Evolutionary conservation across 53 echinoderm and acorn worm genomes (phyloP).

Genomic region (Holothuria scabra): DNA sequence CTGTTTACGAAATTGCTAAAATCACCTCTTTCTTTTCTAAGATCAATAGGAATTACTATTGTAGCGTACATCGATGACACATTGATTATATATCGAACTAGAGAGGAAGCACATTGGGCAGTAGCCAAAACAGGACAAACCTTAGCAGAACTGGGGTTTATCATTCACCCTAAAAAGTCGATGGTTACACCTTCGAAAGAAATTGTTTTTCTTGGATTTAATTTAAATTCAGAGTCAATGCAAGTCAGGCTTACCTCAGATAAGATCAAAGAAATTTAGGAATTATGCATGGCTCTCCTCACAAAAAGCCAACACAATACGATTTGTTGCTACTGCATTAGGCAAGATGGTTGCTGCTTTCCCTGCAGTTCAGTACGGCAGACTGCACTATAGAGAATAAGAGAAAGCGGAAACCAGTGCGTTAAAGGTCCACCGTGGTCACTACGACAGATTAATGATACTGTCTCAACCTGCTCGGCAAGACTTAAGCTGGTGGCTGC

Average conservation of each 20-base stretch:
- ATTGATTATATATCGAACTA: constrained; percentile 40
- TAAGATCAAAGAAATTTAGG: constrained; percentile 19
- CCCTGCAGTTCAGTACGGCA: constrained; percentile 33
- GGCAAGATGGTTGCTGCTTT: constrained; percentile 55
- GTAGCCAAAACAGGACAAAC: constrained; percentile 24
- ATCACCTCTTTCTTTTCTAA: constrained; percentile 23
- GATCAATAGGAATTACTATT: constrained; percentile 36
- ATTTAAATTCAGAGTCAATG: constrained; percentile 42
- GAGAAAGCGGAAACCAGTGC: constrained; percentile 42
- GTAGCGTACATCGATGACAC: constrained; percentile 54
- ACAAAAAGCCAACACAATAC: neutral
- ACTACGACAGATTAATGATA: constrained; percentile 62
- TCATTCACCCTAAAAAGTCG: constrained; percentile 55
- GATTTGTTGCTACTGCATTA: constrained; percentile 32
- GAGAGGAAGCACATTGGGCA: neutral
- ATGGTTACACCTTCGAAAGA: constrained; percentile 9
- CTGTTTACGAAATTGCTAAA: constrained; percentile 1
- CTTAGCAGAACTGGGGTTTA: constrained; percentile 50
- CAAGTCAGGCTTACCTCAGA: constrained; percentile 29
- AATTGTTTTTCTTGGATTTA: constrained; percentile 58
- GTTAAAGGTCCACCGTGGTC: constrained; percentile 12
- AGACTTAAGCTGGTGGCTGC: constrained; percentile 61
- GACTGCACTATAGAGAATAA: constrained; percentile 49
- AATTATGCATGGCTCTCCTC: neutral
- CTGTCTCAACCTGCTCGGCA: constrained; percentile 47